Conservation (phyloP, 2,888 invertebrate species). For the Argyresthia goedartella region DNA sequence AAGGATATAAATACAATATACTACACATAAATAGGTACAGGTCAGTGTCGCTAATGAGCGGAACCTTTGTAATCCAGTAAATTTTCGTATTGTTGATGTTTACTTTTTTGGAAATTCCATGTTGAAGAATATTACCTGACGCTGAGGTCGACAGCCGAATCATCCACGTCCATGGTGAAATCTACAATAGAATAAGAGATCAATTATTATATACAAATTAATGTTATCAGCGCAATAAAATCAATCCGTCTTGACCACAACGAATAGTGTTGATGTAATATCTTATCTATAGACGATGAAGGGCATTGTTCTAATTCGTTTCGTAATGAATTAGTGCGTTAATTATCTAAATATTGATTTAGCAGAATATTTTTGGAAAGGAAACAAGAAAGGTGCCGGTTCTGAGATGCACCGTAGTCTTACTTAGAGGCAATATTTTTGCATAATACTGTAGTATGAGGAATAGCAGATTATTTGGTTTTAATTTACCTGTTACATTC, state of each 20-base stretch:
- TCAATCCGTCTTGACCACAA: background rate
- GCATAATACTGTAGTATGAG: background rate
- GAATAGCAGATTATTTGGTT: background rate
- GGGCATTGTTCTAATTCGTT: background rate
- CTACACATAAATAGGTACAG: no score
- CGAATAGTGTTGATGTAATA: background rate
- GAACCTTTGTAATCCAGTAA: no score
- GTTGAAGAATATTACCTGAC: constrained; percentile 71
- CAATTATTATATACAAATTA: background rate
- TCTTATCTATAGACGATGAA: background rate
- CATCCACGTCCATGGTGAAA: constrained; percentile 87
- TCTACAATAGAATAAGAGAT: background rate
- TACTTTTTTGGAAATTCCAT: background rate
- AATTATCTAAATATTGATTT: constrained; percentile 16
- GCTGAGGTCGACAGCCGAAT: constrained; percentile 90
- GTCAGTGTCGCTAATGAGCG: no score
- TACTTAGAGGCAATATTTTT: background rate
- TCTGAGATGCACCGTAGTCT: no score
- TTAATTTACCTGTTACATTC: constrained; percentile 7
- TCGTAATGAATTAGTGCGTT: constrained; percentile 3
- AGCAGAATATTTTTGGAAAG: constrained; percentile 9
- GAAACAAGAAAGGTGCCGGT: constrained; percentile 1
- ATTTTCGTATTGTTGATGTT: background rate
- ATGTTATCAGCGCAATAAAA: background rate
- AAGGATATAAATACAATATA: no score